Evolutionary conservation across 2,888 invertebrate genomes (phyloP).

Genomic region (Zeuzera pyrina): DNA sequence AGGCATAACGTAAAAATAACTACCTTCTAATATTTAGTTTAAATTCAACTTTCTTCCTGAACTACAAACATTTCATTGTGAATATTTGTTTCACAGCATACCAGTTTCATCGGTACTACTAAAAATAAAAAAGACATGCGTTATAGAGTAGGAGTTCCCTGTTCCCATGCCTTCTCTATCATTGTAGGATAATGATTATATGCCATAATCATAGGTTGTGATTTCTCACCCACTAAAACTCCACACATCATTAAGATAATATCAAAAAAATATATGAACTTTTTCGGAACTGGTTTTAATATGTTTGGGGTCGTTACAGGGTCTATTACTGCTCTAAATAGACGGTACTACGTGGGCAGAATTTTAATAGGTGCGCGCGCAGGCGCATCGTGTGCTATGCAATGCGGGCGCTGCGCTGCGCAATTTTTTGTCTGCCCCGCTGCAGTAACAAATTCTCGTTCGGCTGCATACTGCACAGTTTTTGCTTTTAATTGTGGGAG

Average conservation of each 20-base stretch:
- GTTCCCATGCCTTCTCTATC: slow-evolving; percentile 25
- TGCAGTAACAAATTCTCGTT: slow-evolving; percentile 33
- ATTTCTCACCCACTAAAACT: slow-evolving; percentile 44
- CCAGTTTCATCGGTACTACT: too few species aligned
- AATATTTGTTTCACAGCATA: too few species aligned
- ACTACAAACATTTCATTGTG: too few species aligned
- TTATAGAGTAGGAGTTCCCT: slow-evolving; percentile 33
- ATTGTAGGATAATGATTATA: slow-evolving; percentile 36
- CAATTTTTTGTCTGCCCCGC: slow-evolving; percentile 28
- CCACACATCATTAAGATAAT: slow-evolving; percentile 24
- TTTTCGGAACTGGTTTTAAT: slow-evolving; percentile 14
- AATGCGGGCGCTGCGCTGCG: slow-evolving; percentile 27
- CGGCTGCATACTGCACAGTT: slow-evolving; percentile 25
- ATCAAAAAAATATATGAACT: slow-evolving; percentile 17
- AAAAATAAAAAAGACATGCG: slow-evolving; percentile 28
- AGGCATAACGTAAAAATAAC: too few species aligned
- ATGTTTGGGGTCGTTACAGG: slow-evolving; percentile 33
- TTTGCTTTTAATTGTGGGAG: slow-evolving; percentile 11
- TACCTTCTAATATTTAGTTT: too few species aligned
- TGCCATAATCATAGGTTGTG: slow-evolving; percentile 38
- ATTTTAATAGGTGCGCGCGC: slow-evolving; percentile 57
- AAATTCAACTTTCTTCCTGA: too few species aligned
- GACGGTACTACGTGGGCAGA: slow-evolving; percentile 52
- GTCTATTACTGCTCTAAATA: slow-evolving; percentile 59
- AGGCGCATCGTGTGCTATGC: slow-evolving; percentile 33